Evolutionary conservation across 2,113 vertebrate genomes (phyloP).

Genomic region (Neodon shergylaensis): DNA sequence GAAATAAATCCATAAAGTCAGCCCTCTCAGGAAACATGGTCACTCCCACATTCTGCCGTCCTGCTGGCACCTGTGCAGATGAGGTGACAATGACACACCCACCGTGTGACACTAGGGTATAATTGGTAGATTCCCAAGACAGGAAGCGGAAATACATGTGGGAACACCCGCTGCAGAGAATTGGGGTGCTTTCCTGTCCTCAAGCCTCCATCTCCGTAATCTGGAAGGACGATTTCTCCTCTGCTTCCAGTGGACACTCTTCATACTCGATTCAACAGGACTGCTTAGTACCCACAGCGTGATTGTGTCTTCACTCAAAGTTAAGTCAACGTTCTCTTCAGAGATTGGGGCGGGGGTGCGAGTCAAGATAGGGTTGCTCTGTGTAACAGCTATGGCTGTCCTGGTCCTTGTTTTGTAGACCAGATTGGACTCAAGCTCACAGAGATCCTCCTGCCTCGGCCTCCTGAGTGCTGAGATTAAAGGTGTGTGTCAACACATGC

Average conservation of each 20-base stretch:
- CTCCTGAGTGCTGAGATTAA: background rate
- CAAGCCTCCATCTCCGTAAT: constrained; percentile 20
- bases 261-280: constrained; percentile 17
- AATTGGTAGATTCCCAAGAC: too few relatives aligned
- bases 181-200: too few relatives aligned
- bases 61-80: background rate
- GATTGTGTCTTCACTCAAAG: constrained; percentile 46
- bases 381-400: background rate
- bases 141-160: too few relatives aligned
- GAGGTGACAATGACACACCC: background rate
- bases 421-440: background rate
- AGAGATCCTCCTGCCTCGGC: background rate
- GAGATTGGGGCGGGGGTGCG: background rate
- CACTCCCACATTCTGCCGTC: background rate
- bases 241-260: constrained; percentile 6
- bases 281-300: background rate
- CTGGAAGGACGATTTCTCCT: constrained; percentile 34
- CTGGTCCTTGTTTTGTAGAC: too few relatives aligned
- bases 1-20: background rate
- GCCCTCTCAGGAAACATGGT: background rate
- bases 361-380: background rate
- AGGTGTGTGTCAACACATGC: background rate
- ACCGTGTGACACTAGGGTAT: background rate
- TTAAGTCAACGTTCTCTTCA: background rate
- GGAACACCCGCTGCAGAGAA: too few relatives aligned